Evolutionary conservation across 2,888 invertebrate species (phyloP).

Genomic region (Diarsia dahlii): DNA sequence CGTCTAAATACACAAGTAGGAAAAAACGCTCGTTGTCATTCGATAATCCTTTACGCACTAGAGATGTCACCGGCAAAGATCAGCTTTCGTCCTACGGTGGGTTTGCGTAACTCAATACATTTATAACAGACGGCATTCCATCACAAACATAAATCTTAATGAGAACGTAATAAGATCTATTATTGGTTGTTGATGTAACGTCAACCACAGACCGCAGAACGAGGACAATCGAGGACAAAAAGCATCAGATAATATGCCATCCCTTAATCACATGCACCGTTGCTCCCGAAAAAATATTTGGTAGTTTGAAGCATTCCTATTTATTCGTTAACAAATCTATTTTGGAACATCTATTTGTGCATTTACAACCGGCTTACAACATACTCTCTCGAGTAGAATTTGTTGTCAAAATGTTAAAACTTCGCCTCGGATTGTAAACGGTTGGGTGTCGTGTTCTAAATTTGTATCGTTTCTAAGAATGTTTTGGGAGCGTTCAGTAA

Average conservation of each 20-base stretch:
- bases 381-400: conserved; percentile 74
- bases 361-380: conserved; percentile 81
- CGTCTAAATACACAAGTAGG: conserved; percentile 77
- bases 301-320: conserved; percentile 82
- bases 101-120: conserved; percentile 90
- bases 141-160: conserved; percentile 70
- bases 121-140: conserved; percentile 67
- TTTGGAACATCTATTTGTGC: conserved; percentile 82
- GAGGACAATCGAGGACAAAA: conserved; percentile 87
- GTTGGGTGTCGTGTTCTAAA: conserved; percentile 81
- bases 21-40: conserved; percentile 89
- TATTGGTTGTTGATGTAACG: conserved; percentile 71
- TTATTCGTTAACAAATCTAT: conserved; percentile 83
- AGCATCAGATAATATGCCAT: conserved; percentile 88
- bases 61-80: conserved; percentile 89
- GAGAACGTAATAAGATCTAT: conserved; percentile 72
- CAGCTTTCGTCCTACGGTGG: conserved; percentile 89
- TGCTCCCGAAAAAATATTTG: conserved; percentile 88
- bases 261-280: conserved; percentile 90
- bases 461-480: conserved; percentile 82
- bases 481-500: conserved; percentile 75
- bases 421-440: conserved; percentile 66
- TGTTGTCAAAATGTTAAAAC: conserved; percentile 83
- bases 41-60: conserved; percentile 90
- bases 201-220: conserved; percentile 87